A percentile compares a stretch with the other conserved stretches of the same genome.
Evolutionary conservation across 2,113 vertebrate species (phyloP).

Genomic region (Pygoscelis adeliae): DNA sequence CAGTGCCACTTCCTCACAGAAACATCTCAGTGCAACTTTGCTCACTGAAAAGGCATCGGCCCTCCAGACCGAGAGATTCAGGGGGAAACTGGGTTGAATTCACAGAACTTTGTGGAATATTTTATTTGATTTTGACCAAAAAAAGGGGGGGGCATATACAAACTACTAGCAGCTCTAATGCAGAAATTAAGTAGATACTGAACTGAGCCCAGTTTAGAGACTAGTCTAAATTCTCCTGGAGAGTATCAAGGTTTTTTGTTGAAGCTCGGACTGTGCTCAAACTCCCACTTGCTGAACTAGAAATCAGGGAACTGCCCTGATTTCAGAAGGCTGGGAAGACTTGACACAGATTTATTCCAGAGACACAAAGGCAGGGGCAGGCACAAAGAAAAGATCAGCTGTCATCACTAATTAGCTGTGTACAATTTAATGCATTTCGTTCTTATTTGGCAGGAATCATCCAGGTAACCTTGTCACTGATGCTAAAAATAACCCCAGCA

Average conservation of each 20-base stretch:
- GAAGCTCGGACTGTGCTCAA: neutral
- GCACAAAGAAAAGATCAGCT: neutral
- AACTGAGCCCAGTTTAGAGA: neutral
- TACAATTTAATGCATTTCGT: neutral
- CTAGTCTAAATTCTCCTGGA: neutral
- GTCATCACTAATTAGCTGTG: slow-evolving; percentile 9
- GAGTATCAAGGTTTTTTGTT: neutral
- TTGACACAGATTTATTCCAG: slow-evolving; percentile 1
- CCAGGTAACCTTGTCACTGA: slow-evolving; percentile 1
- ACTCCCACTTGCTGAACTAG: neutral
- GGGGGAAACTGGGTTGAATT: neutral
- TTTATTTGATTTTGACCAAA: neutral
- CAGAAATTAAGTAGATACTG: neutral
- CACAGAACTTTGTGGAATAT: neutral
- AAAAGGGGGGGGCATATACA: accelerated
- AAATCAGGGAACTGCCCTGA: neutral
- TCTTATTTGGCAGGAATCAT: neutral
- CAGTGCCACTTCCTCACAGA: neutral
- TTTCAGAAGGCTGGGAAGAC: neutral
- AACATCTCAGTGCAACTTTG: neutral
- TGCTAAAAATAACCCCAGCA: slow-evolving; percentile 47
- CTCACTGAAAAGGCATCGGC: neutral
- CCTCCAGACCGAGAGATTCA: neutral
- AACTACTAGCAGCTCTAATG: neutral
- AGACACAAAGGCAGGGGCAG: neutral